These are phyloP conservation scores for Plectropomus leopardus DNA, from an alignment of 2,113 vertebrate species.

Conservation along the genomic window DNA sequence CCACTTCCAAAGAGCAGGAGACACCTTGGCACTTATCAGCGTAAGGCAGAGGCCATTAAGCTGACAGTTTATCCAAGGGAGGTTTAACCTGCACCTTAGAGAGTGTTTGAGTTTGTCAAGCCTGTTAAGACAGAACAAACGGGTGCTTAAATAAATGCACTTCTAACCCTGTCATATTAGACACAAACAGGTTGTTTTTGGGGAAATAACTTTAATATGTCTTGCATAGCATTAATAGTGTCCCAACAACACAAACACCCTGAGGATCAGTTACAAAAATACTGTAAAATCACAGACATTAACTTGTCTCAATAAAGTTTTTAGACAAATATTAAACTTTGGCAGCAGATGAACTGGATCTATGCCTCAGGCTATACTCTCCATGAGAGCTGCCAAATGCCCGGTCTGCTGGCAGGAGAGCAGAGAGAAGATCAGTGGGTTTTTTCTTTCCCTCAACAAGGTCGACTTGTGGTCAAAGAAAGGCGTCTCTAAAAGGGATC, in stretches of 20 bases:
- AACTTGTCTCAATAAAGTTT: neutral
- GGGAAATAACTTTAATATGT: conserved; percentile 18
- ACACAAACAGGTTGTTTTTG: conserved; percentile 31
- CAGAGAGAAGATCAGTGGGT: neutral
- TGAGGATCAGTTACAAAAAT: conserved; percentile 16
- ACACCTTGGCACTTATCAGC: conserved; percentile 75
- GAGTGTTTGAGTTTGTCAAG: conserved; percentile 61
- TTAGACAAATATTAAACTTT: conserved; percentile 16
- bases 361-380: neutral
- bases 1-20: conserved; percentile 56
- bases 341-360: conserved; percentile 40
- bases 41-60: conserved; percentile 72
- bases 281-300: conserved; percentile 7
- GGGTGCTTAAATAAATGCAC: conserved; percentile 46
- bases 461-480: conserved; percentile 5
- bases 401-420: neutral
- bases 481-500: neutral
- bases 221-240: neutral
- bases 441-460: neutral
- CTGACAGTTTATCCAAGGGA: conserved; percentile 61
- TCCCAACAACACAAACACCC: conserved; percentile 8
- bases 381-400: neutral
- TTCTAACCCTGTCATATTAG: conserved; percentile 32
- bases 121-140: conserved; percentile 59
- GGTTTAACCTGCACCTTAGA: conserved; percentile 70